These are phyloP conservation scores for Aricia agestis DNA, from an alignment of 1,140 invertebrate genomes.

Conservation along the genomic window DNA sequence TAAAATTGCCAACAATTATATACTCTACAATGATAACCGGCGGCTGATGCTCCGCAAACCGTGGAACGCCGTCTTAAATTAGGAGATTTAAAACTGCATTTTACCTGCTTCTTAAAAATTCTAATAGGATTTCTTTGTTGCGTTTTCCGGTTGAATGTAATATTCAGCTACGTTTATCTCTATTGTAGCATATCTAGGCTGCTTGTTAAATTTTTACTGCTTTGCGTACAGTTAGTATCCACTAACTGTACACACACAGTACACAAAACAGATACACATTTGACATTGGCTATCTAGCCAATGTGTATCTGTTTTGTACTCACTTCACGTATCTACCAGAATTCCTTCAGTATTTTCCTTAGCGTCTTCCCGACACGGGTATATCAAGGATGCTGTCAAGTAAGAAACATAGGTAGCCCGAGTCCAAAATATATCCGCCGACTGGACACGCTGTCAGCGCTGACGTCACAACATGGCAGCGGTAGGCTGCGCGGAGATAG, in stretches of 20 bases:
- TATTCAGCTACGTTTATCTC: background rate
- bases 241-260: too few species aligned
- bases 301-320: too few species aligned
- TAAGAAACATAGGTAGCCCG: constrained; percentile 20
- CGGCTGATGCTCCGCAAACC: constrained; percentile 59
- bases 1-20: constrained; percentile 74
- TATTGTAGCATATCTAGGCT: background rate
- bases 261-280: too few species aligned
- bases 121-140: constrained; percentile 18
- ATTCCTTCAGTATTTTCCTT: background rate
- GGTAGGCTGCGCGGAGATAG: constrained; percentile 72
- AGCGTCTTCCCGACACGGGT: background rate
- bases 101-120: constrained; percentile 7
- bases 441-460: constrained; percentile 43
- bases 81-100: constrained; percentile 35
- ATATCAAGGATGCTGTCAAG: constrained; percentile 5
- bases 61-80: constrained; percentile 32
- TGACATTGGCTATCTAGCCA: too few species aligned
- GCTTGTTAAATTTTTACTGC: background rate
- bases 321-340: too few species aligned
- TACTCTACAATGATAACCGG: constrained; percentile 72
- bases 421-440: constrained; percentile 53
- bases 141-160: background rate
- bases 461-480: constrained; percentile 73
- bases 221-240: too few species aligned